Evolutionary conservation across 2,113 vertebrate species (phyloP).

Genomic region (Cnemophilus loriae): DNA sequence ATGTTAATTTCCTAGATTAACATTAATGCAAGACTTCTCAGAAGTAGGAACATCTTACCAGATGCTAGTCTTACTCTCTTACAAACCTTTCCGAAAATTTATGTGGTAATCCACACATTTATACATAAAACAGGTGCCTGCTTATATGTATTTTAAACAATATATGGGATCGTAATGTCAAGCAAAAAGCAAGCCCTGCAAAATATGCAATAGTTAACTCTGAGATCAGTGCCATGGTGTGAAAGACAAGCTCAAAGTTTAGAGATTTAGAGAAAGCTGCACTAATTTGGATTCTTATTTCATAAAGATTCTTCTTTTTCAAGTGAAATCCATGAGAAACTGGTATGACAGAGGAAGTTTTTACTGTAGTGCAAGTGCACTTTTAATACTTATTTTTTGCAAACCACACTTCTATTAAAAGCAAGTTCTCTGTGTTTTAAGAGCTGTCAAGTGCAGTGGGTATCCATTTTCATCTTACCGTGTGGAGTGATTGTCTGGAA

Average conservation of each 20-base stretch:
- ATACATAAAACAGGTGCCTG: background rate
- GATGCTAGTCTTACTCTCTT: background rate
- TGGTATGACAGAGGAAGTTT: background rate
- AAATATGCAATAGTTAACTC: background rate
- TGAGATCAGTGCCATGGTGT: background rate
- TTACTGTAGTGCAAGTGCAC: background rate
- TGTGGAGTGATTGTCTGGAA: conserved; percentile 97
- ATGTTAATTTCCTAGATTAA: background rate
- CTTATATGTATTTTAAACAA: background rate
- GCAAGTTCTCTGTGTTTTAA: background rate
- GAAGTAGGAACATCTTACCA: background rate
- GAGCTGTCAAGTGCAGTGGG: background rate
- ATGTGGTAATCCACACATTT: background rate
- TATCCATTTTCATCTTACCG: conserved; percentile 77
- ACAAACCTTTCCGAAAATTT: background rate
- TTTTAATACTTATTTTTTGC: background rate
- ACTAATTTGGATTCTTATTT: background rate
- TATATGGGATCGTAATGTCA: background rate
- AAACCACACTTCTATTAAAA: background rate
- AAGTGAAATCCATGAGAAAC: background rate
- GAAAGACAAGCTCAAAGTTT: background rate
- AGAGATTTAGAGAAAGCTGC: background rate
- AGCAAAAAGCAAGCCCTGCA: background rate
- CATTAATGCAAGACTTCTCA: background rate
- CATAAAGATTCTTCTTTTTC: background rate